Evolutionary conservation across 2,888 invertebrate species (phyloP).

Genomic region (Camponotus fellah): DNA sequence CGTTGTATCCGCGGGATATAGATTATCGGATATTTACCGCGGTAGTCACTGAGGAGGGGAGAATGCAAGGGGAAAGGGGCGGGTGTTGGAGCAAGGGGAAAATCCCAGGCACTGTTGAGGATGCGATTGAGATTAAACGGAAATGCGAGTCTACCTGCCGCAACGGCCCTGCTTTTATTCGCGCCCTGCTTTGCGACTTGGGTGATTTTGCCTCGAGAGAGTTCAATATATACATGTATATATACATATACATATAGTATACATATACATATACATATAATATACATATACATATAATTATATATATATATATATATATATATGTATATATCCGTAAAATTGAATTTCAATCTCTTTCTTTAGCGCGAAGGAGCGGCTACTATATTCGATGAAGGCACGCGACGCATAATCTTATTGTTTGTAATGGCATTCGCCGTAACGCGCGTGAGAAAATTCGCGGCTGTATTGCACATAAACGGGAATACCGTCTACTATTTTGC

Average conservation of each 20-base stretch:
- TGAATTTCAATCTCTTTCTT: constrained; percentile 45
- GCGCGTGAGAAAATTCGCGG: constrained; percentile 34
- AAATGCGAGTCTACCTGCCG: constrained; percentile 54
- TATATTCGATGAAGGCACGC: constrained; percentile 18
- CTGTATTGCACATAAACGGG: not conserved
- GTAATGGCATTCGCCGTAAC: constrained; percentile 5
- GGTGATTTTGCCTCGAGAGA: constrained; percentile 28
- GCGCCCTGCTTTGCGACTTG: constrained; percentile 42
- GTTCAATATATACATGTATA: not conserved
- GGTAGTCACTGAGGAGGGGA: constrained; percentile 6
- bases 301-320: too few relatives aligned
- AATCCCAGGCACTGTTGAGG: constrained; percentile 31
- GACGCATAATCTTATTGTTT: constrained; percentile 24
- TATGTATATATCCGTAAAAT: constrained; percentile 11
- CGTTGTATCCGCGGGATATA: constrained; percentile 57
- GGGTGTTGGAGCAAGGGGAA: not conserved
- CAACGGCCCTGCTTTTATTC: constrained; percentile 45
- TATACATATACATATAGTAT: too few relatives aligned
- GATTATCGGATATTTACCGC: constrained; percentile 56
- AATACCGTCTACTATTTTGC: not conserved
- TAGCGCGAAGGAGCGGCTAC: not conserved
- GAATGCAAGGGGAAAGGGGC: not conserved
- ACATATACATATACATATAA: too few relatives aligned
- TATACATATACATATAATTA: too few relatives aligned
- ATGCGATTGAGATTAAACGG: constrained; percentile 55